phyloP scores from a whole-genome alignment of 2,113 vertebrate species.

The Puntigrus tetrazona region DNA sequence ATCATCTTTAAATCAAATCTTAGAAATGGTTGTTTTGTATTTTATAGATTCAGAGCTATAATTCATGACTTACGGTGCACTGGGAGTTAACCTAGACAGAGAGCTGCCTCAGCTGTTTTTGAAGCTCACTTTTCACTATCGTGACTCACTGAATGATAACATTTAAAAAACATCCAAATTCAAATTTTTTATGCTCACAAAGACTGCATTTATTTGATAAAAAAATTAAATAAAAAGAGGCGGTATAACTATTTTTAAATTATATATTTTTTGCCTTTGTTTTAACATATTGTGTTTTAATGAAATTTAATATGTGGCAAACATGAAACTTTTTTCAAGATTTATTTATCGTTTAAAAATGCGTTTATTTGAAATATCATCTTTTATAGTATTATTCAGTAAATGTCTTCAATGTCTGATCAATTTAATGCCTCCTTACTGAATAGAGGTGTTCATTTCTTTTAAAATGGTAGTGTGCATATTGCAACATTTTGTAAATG shows the following conservation, averaged over 20 bases:
- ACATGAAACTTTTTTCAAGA: neutral
- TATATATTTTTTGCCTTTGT: neutral
- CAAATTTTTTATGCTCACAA: neutral
- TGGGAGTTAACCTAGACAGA: neutral
- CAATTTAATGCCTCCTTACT: neutral
- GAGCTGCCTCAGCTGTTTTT: neutral
- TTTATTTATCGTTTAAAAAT: neutral
- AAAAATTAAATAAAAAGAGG: neutral
- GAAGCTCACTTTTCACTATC: neutral
- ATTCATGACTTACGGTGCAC: neutral
- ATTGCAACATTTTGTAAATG: neutral
- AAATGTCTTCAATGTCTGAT: neutral
- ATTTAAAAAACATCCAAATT: neutral
- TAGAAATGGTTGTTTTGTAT: constrained; percentile 1
- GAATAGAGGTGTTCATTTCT: neutral
- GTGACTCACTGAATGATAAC: neutral
- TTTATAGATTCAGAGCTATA: constrained; percentile 9
- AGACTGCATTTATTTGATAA: neutral
- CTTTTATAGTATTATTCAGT: too few relatives aligned
- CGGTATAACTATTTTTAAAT: too few relatives aligned
- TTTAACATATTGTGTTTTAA: neutral
- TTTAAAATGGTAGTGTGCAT: neutral
- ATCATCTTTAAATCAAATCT: neutral
- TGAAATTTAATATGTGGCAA: neutral
- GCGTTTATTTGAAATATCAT: too few relatives aligned